Conservation (phyloP, 2,113 vertebrate species). For the Micronisus gabar region DNA sequence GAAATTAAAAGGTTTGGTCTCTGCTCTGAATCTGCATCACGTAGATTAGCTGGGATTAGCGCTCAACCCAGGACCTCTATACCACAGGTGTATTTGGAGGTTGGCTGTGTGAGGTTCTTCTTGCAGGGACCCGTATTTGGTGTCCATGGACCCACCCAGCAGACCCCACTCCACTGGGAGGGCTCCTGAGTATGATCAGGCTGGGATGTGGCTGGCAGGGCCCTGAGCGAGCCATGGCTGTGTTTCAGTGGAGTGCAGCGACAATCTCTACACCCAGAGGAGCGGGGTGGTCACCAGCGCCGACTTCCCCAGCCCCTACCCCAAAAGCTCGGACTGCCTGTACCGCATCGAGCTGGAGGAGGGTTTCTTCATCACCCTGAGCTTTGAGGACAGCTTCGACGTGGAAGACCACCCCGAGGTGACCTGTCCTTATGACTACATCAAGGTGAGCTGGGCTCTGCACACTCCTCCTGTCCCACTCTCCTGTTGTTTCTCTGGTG, state of each 20-base stretch:
- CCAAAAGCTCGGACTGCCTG: conserved; percentile 89
- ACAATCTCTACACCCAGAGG: conserved; percentile 85
- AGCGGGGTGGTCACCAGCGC: conserved; percentile 82
- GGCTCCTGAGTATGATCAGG: background rate
- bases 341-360: conserved; percentile 86
- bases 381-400: conserved; percentile 87
- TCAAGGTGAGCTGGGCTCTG: conserved; percentile 80
- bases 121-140: background rate
- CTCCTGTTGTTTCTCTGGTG: background rate
- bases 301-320: conserved; percentile 88
- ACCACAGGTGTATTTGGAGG: background rate
- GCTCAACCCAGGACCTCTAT: background rate
- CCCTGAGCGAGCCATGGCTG: background rate
- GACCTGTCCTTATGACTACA: conserved; percentile 89
- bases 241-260: conserved; percentile 90
- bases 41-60: background rate
- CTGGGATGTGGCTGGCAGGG: background rate
- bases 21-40: background rate
- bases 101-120: background rate
- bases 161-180: background rate
- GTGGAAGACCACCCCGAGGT: conserved; percentile 93
- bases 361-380: conserved; percentile 84
- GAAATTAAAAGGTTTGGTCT: background rate
- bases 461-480: background rate
- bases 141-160: background rate